Conservation (phyloP, 2,888 invertebrate genomes). For the Gymnosoma rotundatum region DNA sequence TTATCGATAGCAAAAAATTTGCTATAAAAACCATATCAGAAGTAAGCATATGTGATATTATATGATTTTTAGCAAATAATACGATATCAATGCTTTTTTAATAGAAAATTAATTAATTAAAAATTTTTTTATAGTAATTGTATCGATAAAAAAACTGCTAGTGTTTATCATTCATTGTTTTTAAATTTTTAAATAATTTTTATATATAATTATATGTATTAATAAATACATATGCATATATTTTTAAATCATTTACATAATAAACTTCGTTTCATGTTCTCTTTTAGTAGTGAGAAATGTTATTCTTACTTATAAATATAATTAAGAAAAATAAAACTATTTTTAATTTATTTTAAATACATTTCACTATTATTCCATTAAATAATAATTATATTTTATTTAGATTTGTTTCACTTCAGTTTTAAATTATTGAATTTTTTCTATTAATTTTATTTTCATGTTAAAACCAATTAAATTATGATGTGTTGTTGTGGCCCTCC, state of each 20-base stretch:
- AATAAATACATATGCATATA: not conserved
- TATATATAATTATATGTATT: slow-evolving; percentile 8
- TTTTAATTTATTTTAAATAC: slow-evolving; percentile 1
- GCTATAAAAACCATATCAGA: not conserved
- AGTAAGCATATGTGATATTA: not conserved
- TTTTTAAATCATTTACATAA: slow-evolving; percentile 12
- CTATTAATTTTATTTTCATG: slow-evolving; percentile 70
- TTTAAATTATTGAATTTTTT: slow-evolving; percentile 54
- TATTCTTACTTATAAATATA: not conserved
- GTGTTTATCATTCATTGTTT: slow-evolving; percentile 8
- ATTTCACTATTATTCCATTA: slow-evolving; percentile 30
- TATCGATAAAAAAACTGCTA: not conserved
- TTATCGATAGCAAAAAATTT: not conserved
- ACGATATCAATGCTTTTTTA: not conserved
- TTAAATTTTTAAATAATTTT: slow-evolving; percentile 3
- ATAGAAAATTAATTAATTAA: not conserved
- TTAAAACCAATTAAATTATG: slow-evolving; percentile 69
- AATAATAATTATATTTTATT: slow-evolving; percentile 32
- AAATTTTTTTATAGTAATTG: not conserved
- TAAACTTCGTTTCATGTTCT: not conserved
- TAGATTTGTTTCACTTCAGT: slow-evolving; percentile 54
- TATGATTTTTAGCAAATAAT: not conserved
- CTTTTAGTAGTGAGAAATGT: not conserved
- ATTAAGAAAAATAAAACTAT: not conserved
- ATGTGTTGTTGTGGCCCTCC: slow-evolving; percentile 68